These are phyloP conservation scores for Hyla sarda DNA, from an alignment of 2,113 vertebrate genomes.

Conservation along the genomic window DNA sequence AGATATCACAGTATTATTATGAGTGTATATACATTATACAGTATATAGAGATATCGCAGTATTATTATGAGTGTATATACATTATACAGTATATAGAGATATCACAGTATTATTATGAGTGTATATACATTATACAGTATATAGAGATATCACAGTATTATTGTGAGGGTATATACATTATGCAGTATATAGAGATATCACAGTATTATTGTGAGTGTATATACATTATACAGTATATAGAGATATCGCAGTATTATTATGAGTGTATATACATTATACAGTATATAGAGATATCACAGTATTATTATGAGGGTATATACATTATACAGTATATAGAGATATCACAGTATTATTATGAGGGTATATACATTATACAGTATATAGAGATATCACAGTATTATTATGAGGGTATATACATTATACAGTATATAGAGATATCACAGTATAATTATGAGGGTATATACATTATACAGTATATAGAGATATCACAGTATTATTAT, in stretches of 20 bases:
- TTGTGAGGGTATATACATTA: background rate
- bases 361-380: background rate
- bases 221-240: background rate
- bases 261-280: background rate
- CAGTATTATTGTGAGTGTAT: background rate
- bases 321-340: background rate
- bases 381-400: background rate
- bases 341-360: background rate
- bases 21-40: slow-evolving; percentile 1
- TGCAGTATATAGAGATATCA: background rate
- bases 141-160: no score
- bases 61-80: no score
- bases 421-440: background rate
- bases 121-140: background rate
- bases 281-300: no score
- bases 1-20: background rate
- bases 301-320: no score
- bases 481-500: background rate
- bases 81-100: background rate
- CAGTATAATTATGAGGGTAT: background rate
- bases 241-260: no score
- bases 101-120: background rate
- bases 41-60: background rate
- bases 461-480: background rate
- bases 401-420: background rate